These are phyloP conservation scores for Eurystomus glaucurus DNA, from an alignment of 2,797 vertebrate species.

Conservation along the genomic window DNA sequence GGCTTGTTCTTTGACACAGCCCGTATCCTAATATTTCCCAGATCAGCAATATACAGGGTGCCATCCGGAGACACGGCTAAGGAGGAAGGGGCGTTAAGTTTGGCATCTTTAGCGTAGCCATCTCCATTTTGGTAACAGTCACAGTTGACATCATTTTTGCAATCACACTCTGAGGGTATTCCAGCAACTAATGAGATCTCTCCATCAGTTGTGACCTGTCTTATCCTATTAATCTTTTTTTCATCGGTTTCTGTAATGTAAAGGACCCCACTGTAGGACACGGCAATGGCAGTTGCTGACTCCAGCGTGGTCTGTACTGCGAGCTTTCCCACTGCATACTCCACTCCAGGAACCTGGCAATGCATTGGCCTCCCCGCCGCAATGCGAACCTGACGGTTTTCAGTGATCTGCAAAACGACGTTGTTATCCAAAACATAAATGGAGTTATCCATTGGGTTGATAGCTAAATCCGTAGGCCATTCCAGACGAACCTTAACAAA, in stretches of 20 bases:
- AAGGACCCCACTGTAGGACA: constrained; percentile 94
- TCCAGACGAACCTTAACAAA: constrained; percentile 93
- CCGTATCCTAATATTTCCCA: constrained; percentile 97
- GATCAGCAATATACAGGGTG: constrained; percentile 94
- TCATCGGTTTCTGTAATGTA: constrained; percentile 97
- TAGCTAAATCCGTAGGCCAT: constrained; percentile 96
- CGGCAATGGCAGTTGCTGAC: constrained; percentile 91
- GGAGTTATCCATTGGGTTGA: constrained; percentile 98
- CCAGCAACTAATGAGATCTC: constrained; percentile 96
- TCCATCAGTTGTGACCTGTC: constrained; percentile 94
- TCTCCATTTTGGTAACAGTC: constrained; percentile 97
- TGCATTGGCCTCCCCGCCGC: constrained; percentile 94
- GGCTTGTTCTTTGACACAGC: constrained; percentile 92
- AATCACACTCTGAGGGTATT: constrained; percentile 94
- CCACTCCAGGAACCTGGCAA: constrained; percentile 92
- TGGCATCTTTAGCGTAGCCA: constrained; percentile 97
- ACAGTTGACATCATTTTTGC: constrained; percentile 98
- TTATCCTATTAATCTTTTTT: constrained; percentile 94
- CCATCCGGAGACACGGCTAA: constrained; percentile 95
- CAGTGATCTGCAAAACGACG: constrained; percentile 94
- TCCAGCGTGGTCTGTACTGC: constrained; percentile 94
- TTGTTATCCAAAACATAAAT: constrained; percentile 97
- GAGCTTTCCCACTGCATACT: constrained; percentile 88
- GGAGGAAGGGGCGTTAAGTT: constrained; percentile 95
- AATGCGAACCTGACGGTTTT: constrained; percentile 95